A percentile compares a stretch with the other conserved stretches of the same genome.
Evolutionary conservation across 2,113 vertebrate species (phyloP).

Genomic region (Platichthys flesus): DNA sequence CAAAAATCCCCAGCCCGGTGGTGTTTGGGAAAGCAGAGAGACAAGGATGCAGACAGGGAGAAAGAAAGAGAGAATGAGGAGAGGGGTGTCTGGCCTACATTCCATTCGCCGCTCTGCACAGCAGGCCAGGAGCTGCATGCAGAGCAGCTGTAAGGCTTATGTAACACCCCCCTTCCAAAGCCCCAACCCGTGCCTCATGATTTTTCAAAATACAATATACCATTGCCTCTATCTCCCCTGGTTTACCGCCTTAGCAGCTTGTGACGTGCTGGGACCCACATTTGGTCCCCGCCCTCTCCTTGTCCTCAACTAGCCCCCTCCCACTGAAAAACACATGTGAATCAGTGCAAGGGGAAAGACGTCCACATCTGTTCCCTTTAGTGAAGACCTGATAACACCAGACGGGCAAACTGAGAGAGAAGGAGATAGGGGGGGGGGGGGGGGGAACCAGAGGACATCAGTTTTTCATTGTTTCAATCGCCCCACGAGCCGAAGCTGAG

Average conservation of each 20-base stretch:
- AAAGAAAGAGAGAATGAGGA: conserved; percentile 23
- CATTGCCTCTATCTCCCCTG: conserved; percentile 17
- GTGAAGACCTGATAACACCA: conserved; percentile 20
- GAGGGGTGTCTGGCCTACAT: conserved; percentile 71
- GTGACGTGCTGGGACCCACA: conserved; percentile 30
- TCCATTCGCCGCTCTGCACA: conserved; percentile 71
- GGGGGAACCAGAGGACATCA: background rate
- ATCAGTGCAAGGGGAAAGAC: conserved; percentile 14
- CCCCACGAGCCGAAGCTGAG: conserved; percentile 9
- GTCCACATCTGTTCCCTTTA: conserved; percentile 60
- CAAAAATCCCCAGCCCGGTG: conserved; percentile 23
- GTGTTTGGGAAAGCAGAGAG: conserved; percentile 35
- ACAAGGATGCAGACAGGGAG: conserved; percentile 49
- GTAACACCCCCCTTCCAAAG: conserved; percentile 52
- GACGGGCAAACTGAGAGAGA: conserved; percentile 5
- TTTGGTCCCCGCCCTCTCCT: conserved; percentile 14
- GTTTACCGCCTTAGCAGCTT: conserved; percentile 24
- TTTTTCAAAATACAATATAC: conserved; percentile 72
- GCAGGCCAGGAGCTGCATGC: conserved; percentile 72
- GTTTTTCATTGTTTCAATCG: conserved; percentile 12
- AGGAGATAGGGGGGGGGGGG: background rate
- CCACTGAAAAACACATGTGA: too few relatives aligned
- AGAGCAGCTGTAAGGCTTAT: conserved; percentile 74
- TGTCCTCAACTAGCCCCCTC: background rate
- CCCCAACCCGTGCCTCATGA: conserved; percentile 39